A percentile compares a stretch with the other conserved stretches of the same genome.
Evolutionary conservation across 2,888 invertebrate species (phyloP).

Genomic region (Amitus sp.): DNA sequence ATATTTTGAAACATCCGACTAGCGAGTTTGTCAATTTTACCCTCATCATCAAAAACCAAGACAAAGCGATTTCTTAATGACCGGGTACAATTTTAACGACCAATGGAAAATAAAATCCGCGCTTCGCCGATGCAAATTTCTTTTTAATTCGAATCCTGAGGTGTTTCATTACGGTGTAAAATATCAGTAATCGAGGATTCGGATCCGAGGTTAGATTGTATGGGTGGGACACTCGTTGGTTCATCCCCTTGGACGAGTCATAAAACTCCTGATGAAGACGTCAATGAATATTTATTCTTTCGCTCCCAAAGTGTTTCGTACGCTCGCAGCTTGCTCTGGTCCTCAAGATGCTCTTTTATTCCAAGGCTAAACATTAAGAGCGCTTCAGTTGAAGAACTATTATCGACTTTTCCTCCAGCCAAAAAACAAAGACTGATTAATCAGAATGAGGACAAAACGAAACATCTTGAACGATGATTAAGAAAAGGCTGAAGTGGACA

Average conservation of each 20-base stretch:
- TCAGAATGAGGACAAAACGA: not conserved
- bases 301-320: slow-evolving; percentile 46
- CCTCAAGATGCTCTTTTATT: slow-evolving; percentile 45
- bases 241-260: slow-evolving; percentile 41
- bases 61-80: not conserved
- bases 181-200: slow-evolving; percentile 3
- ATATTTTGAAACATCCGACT: slow-evolving; percentile 39
- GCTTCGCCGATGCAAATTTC: not conserved
- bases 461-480: not conserved
- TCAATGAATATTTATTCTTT: slow-evolving; percentile 64
- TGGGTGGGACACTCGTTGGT: slow-evolving; percentile 8
- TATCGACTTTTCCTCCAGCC: slow-evolving; percentile 41
- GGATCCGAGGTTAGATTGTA: slow-evolving; percentile 5
- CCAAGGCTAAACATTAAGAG: slow-evolving; percentile 43
- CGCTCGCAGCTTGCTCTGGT: slow-evolving; percentile 28
- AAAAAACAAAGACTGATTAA: not conserved
- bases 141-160: slow-evolving; percentile 1
- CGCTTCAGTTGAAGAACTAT: slow-evolving; percentile 39
- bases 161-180: slow-evolving; percentile 13
- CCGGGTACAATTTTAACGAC: not conserved
- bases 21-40: slow-evolving; percentile 30
- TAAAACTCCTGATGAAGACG: slow-evolving; percentile 63
- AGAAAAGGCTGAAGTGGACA: not conserved
- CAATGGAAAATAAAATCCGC: not conserved
- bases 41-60: not conserved